Percentiles rank a stretch among this genome's conserved stretches.
These are phyloP conservation scores for Perdita meconis DNA, from an alignment of 2,888 invertebrate genomes.

Conservation along the genomic window DNA sequence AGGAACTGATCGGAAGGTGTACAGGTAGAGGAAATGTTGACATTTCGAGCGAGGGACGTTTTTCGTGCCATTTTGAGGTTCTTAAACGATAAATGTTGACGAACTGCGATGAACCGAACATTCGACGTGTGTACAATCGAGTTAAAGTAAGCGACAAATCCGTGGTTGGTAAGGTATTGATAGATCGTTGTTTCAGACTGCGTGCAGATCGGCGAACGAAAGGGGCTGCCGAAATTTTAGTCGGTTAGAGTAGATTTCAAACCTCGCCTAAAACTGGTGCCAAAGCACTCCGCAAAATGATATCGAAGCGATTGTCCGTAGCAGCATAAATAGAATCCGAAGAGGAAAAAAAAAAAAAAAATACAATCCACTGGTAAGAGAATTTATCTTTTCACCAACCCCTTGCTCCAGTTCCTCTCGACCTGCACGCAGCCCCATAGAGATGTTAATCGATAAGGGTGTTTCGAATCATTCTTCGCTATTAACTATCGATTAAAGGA, in stretches of 20 bases:
- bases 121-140: constrained; percentile 48
- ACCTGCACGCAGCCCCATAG: constrained; percentile 6
- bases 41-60: neutral
- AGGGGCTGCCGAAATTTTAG: no score
- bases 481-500: constrained; percentile 30
- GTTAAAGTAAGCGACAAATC: constrained; percentile 30
- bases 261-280: no score
- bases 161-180: constrained; percentile 39
- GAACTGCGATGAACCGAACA: neutral
- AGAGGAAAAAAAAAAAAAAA: neutral
- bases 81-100: constrained; percentile 2
- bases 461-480: constrained; percentile 52
- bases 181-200: constrained; percentile 21
- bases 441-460: constrained; percentile 43
- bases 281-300: no score
- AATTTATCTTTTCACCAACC: neutral
- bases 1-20: neutral
- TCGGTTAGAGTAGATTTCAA: no score
- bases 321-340: neutral
- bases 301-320: neutral
- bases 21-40: neutral
- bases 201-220: constrained; percentile 14
- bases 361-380: neutral
- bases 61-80: neutral
- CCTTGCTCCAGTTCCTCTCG: neutral